These are phyloP conservation scores for Poeciliopsis infans DNA, from an alignment of 2,797 vertebrate genomes.

Conservation along the genomic window DNA sequence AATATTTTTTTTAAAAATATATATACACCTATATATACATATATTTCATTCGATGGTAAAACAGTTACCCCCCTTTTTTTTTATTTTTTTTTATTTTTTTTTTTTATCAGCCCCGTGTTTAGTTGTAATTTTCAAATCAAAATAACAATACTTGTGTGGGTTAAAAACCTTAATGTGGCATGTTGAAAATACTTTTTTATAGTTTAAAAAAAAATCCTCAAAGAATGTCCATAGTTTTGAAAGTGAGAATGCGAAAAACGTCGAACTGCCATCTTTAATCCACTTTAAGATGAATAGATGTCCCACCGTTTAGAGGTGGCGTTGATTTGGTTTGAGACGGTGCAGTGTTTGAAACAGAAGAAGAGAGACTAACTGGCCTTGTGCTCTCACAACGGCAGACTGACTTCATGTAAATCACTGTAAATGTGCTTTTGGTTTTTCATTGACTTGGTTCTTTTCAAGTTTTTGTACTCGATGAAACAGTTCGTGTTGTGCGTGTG, in stretches of 20 bases:
- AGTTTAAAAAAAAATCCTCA: slow-evolving; percentile 26
- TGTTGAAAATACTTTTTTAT: slow-evolving; percentile 14
- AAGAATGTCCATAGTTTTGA: slow-evolving; percentile 24
- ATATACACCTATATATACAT: background rate
- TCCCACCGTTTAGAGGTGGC: slow-evolving; percentile 20
- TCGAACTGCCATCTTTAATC: slow-evolving; percentile 36
- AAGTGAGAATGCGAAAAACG: slow-evolving; percentile 27
- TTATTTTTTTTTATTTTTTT: background rate
- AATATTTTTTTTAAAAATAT: background rate
- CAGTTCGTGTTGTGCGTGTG: slow-evolving; percentile 67
- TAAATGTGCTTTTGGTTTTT: slow-evolving; percentile 75
- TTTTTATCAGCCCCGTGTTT: slow-evolving; percentile 17
- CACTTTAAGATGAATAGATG: slow-evolving; percentile 15
- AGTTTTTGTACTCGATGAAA: slow-evolving; percentile 75
- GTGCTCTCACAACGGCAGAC: slow-evolving; percentile 54
- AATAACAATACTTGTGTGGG: background rate
- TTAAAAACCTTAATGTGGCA: slow-evolving; percentile 22
- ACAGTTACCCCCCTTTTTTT: no score
- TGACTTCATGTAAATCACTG: slow-evolving; percentile 77
- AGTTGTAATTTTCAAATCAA: slow-evolving; percentile 18
- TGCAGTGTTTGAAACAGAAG: slow-evolving; percentile 28
- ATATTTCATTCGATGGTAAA: background rate
- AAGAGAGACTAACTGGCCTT: slow-evolving; percentile 28
- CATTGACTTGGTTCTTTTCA: slow-evolving; percentile 66
- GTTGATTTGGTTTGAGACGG: slow-evolving; percentile 33